phyloP scores from a whole-genome alignment of 1,140 invertebrate species.

The Formica exsecta region DNA sequence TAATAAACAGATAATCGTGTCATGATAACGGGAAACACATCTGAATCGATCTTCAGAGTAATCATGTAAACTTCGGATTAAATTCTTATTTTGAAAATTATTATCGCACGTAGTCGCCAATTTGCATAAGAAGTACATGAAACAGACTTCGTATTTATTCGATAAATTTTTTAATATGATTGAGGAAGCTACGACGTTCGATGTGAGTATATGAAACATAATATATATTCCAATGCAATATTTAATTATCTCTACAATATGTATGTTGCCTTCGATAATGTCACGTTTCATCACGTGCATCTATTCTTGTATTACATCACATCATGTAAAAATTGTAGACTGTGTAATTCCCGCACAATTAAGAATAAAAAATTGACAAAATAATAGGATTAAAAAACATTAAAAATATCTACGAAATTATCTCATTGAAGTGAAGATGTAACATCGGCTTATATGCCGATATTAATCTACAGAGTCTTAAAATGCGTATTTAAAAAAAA shows the following conservation, averaged over 20 bases:
- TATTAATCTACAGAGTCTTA: background rate
- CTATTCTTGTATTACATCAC: background rate
- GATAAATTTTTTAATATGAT: constrained; percentile 74
- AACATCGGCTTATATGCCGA: background rate
- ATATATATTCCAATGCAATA: background rate
- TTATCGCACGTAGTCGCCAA: background rate
- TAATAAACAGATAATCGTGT: background rate
- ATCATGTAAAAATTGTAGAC: background rate
- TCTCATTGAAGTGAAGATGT: background rate
- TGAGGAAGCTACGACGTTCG: constrained; percentile 79
- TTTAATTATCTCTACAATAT: constrained; percentile 4
- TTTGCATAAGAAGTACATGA: background rate
- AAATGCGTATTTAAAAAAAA: no score
- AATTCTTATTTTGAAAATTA: constrained; percentile 2
- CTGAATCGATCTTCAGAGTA: background rate
- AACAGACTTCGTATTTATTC: background rate
- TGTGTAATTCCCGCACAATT: background rate
- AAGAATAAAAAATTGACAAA: background rate
- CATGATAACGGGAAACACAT: background rate
- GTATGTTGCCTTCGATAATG: background rate
- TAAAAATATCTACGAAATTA: background rate
- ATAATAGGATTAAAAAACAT: background rate
- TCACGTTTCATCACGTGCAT: background rate
- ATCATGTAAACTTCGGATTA: background rate
- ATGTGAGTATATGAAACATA: constrained; percentile 74